A percentile compares a stretch with the other conserved stretches of the same genome.
These are phyloP conservation scores for Enteromius unitaeniatus DNA, from an alignment of 2,797 vertebrate genomes.

Conservation along the genomic window DNA sequence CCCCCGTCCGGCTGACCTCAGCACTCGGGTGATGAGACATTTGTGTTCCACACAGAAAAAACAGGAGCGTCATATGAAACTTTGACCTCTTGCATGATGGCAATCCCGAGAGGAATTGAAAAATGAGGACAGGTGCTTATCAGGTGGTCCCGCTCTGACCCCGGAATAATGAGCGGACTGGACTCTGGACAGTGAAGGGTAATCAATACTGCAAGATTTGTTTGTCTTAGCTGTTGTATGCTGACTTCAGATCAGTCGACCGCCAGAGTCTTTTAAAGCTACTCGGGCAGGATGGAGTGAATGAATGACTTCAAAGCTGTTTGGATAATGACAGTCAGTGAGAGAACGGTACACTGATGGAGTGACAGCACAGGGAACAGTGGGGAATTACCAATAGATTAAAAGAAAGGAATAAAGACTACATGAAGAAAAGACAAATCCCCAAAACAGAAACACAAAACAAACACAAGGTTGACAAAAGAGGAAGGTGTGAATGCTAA, in stretches of 20 bases:
- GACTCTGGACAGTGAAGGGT: slow-evolving; percentile 46
- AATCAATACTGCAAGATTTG: slow-evolving; percentile 58
- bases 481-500: slow-evolving; percentile 3
- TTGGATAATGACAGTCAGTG: slow-evolving; percentile 75
- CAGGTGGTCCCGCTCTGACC: slow-evolving; percentile 48
- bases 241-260: slow-evolving; percentile 65
- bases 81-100: slow-evolving; percentile 50
- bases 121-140: slow-evolving; percentile 63
- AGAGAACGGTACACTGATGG: slow-evolving; percentile 18
- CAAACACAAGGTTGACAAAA: slow-evolving; percentile 2
- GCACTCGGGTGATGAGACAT: slow-evolving; percentile 67
- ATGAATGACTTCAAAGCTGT: slow-evolving; percentile 76
- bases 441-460: slow-evolving; percentile 63
- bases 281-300: slow-evolving; percentile 74
- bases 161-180: slow-evolving; percentile 31
- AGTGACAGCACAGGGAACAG: slow-evolving; percentile 23
- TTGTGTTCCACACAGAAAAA: slow-evolving; percentile 59
- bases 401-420: slow-evolving; percentile 68
- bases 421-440: slow-evolving; percentile 36
- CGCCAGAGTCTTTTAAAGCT: slow-evolving; percentile 72
- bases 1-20: slow-evolving; percentile 65
- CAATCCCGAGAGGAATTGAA: slow-evolving; percentile 57
- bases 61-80: slow-evolving; percentile 48
- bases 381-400: slow-evolving; percentile 54
- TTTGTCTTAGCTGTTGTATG: slow-evolving; percentile 47